These are phyloP conservation scores for Myanophis thanlyinensis DNA, from an alignment of 2,113 vertebrate species.

Conservation along the genomic window DNA sequence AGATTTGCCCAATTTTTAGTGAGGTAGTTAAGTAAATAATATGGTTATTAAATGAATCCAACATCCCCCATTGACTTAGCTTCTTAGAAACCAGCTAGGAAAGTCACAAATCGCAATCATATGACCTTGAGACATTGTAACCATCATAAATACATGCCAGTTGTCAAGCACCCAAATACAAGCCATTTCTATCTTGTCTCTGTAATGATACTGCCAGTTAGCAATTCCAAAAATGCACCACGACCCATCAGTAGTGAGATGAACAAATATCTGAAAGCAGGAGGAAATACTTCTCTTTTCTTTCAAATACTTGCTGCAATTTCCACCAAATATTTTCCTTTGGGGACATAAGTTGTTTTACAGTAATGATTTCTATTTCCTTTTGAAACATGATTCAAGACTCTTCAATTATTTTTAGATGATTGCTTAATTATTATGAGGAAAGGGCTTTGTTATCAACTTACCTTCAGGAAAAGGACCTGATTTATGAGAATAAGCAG, in stretches of 20 bases:
- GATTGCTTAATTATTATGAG: constrained; percentile 48
- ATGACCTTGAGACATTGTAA: background rate
- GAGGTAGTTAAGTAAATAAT: background rate
- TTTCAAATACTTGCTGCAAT: constrained; percentile 28
- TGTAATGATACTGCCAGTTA: constrained; percentile 18
- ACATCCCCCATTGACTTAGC: too few species aligned
- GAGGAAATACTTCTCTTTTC: constrained; percentile 24
- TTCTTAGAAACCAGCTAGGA: background rate
- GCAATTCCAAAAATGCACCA: constrained; percentile 26
- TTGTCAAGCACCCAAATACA: background rate
- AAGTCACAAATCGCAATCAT: background rate
- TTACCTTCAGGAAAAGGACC: constrained; percentile 92
- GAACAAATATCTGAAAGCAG: constrained; percentile 43
- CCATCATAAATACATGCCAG: background rate
- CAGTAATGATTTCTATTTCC: constrained; percentile 55
- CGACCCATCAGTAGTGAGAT: background rate
- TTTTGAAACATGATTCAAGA: constrained; percentile 48
- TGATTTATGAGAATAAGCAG: constrained; percentile 84
- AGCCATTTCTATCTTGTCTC: background rate
- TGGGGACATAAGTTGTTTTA: constrained; percentile 55
- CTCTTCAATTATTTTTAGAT: constrained; percentile 55
- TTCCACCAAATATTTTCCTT: constrained; percentile 59
- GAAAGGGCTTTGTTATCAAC: constrained; percentile 44
- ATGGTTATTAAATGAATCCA: background rate
- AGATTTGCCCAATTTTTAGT: background rate